These are phyloP conservation scores for Chloebia gouldiae DNA, from an alignment of 2,113 vertebrate species.

Conservation along the genomic window DNA sequence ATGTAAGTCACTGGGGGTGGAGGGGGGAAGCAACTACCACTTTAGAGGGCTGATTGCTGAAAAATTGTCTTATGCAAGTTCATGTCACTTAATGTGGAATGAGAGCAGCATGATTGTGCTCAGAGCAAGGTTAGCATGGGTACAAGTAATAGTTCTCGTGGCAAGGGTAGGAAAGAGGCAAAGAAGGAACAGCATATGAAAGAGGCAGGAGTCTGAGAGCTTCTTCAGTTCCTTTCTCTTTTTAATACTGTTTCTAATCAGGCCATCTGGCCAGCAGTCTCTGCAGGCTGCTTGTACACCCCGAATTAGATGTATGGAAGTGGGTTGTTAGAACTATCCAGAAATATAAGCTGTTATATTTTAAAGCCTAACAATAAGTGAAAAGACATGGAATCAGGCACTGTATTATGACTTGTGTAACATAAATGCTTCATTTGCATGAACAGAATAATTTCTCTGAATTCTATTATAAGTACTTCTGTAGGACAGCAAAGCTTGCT, in stretches of 20 bases:
- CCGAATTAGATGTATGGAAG: not conserved
- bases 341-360: not conserved
- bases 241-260: not conserved
- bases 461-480: not conserved
- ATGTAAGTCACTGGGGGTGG: constrained; percentile 78
- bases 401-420: not conserved
- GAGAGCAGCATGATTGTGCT: not conserved
- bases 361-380: not conserved
- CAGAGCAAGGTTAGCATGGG: not conserved
- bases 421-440: not conserved
- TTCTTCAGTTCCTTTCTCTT: not conserved
- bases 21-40: not conserved
- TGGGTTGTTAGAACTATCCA: not conserved
- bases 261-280: not conserved
- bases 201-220: not conserved
- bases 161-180: not conserved
- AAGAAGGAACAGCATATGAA: not conserved
- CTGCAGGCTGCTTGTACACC: not conserved
- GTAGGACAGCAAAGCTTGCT: not conserved
- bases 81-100: not conserved
- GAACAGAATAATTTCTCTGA: not conserved
- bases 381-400: not conserved
- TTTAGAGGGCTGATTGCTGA: not conserved
- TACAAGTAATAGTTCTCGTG: not conserved
- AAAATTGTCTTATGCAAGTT: not conserved